A percentile compares a stretch with the other conserved stretches of the same genome.
Evolutionary conservation across 2,797 vertebrate genomes (phyloP).

Genomic region (Picus viridis): DNA sequence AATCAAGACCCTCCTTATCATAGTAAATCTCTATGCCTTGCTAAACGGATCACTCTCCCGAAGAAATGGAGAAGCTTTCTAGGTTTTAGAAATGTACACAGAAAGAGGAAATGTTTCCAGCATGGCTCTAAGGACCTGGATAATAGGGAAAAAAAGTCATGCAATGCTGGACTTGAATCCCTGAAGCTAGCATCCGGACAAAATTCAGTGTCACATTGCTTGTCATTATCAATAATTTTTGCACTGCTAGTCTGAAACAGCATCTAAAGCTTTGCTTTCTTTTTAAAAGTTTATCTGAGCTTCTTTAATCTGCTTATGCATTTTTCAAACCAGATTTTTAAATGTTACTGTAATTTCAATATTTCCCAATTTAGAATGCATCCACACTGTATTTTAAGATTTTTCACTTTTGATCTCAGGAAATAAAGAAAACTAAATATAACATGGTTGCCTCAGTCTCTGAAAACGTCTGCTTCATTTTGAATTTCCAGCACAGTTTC

Average conservation of each 20-base stretch:
- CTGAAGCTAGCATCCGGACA: background rate
- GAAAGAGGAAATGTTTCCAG: background rate
- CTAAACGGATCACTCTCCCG: background rate
- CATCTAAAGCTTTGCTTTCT: background rate
- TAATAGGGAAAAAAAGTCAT: background rate
- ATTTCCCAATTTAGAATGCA: background rate
- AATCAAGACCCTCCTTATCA: background rate
- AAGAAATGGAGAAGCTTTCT: background rate
- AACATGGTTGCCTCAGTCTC: background rate
- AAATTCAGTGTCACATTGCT: background rate
- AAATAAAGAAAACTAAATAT: background rate
- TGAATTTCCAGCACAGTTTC: background rate
- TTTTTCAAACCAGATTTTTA: background rate
- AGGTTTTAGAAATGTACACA: background rate
- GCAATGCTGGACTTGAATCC: background rate
- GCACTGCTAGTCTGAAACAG: background rate
- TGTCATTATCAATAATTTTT: background rate
- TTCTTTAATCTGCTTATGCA: background rate
- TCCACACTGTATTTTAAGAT: background rate
- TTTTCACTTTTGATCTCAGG: background rate
- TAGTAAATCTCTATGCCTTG: background rate
- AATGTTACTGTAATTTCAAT: background rate
- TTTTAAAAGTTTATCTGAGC: background rate
- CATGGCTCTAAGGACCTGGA: fast-evolving
- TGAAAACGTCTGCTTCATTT: background rate